A percentile compares a stretch with the other conserved stretches of the same genome.
Conservation (phyloP, 2,113 vertebrate species). For the Sebastes schlegelii region DNA sequence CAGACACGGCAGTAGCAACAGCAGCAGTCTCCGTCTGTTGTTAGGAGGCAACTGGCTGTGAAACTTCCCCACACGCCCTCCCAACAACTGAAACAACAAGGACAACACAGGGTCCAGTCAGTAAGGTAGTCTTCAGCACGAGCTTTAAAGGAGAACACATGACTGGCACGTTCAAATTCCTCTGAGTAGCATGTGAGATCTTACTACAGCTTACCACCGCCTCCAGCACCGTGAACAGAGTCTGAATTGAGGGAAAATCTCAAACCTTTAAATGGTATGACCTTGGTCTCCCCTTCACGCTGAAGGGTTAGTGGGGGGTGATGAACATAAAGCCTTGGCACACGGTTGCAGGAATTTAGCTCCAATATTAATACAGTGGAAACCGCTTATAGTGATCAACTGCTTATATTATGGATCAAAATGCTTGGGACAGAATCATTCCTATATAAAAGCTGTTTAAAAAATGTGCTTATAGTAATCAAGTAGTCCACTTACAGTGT, state of each 20-base stretch:
- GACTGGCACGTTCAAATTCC: constrained; percentile 73
- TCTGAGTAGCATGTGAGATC: constrained; percentile 69
- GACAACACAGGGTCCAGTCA: constrained; percentile 24
- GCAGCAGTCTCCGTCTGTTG: constrained; percentile 69
- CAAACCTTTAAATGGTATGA: constrained; percentile 13
- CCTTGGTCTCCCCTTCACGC: not conserved
- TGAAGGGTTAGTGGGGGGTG: not conserved
- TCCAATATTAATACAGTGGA: constrained; percentile 3
- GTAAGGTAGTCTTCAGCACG: constrained; percentile 29
- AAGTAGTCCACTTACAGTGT: not conserved
- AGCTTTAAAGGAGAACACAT: constrained; percentile 58
- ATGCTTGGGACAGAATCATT: not conserved
- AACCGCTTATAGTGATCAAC: not conserved
- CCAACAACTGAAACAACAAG: constrained; percentile 31
- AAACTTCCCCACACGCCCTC: constrained; percentile 39
- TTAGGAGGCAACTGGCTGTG: constrained; percentile 66
- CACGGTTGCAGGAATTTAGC: constrained; percentile 39
- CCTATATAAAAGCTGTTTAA: not conserved
- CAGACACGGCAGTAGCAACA: constrained; percentile 79
- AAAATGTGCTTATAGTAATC: not conserved
- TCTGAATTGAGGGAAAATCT: constrained; percentile 50
- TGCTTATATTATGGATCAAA: not conserved
- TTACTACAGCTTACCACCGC: constrained; percentile 59
- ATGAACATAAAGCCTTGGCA: constrained; percentile 61
- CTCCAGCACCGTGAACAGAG: constrained; percentile 16